Base-by-base conservation (phyloP, 2,113 vertebrate genomes). In the Mirza zaza region DNA sequence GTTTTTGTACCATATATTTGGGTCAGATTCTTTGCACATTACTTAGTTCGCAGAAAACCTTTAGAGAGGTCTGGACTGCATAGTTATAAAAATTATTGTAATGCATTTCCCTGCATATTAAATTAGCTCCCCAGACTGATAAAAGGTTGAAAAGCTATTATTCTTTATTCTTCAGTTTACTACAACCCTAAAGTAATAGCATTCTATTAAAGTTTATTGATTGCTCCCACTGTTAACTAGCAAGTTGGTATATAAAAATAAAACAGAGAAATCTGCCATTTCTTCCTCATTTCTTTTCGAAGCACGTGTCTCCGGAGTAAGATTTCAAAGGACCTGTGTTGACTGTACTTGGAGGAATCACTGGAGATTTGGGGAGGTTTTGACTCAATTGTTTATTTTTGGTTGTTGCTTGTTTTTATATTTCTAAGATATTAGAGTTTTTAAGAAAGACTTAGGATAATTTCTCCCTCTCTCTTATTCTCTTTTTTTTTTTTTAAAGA, bases 121-220 rank as follows among this genome's bases (percentile, higher is more conserved):
- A 97, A 97, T 96, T 70, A 97, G 91, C 87, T 97, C 89, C 88
- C 94, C 94, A 97, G 95, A 97, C 96, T 96, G 97, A 98, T 96
- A 97, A 97, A 97, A 98, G 94, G 95, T 97, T 95, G 95, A 68
- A 85, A 97, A 95, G 89, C 97, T 93, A 97, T 98, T 97, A 97
- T 95, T 97, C 95, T 95, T 97, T 97, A 93, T 97, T 90, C 96
- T 96, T 90, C 90, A 73, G 91, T 95, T 97, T 96, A 92, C 97
- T 95, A 77, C 96, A 82, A 45, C 59, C 90, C 96, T 85, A 67
- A 96, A 98, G 97, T 95, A 97, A 97, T 90, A 97, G 80, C 52
- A 15, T 85, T 94, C 93, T 97, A 97, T 95, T 97, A 97, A 97
- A 95, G 90, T 95, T 82, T 93, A 97, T 97, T 97, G 97, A 97